Evolutionary conservation across 2,888 invertebrate species (phyloP).

Genomic region (Suillia variegata): DNA sequence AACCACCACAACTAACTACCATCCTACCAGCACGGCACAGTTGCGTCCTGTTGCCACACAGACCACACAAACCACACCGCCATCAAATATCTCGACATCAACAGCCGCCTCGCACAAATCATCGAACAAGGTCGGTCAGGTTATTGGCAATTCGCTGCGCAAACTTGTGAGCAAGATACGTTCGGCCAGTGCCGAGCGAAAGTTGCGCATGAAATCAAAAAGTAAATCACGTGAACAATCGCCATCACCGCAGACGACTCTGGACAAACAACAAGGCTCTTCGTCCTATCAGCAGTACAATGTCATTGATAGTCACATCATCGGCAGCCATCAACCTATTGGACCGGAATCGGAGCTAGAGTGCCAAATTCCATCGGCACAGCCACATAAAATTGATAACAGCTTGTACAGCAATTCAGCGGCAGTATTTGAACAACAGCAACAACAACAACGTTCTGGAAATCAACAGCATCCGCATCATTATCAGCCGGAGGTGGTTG

Average conservation of each 20-base stretch:
- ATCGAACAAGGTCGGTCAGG: constrained; percentile 65
- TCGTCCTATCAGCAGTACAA: constrained; percentile 62
- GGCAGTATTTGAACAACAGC: constrained; percentile 27
- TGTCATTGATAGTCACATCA: constrained; percentile 61
- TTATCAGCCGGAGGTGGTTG: constrained; percentile 6
- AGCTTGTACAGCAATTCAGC: constrained; percentile 33
- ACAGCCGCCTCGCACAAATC: constrained; percentile 36
- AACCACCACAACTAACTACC: no score
- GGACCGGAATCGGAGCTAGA: constrained; percentile 34
- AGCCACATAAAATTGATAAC: constrained; percentile 38
- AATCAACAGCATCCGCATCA: constrained; percentile 20
- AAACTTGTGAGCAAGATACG: constrained; percentile 83
- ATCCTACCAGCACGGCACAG: constrained; percentile 10
- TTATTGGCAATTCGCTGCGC: constrained; percentile 80
- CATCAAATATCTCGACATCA: constrained; percentile 44
- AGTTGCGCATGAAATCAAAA: constrained; percentile 66
- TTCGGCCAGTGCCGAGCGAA: constrained; percentile 73
- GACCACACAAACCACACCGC: constrained; percentile 55
- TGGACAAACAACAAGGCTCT: constrained; percentile 37
- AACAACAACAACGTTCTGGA: no score
- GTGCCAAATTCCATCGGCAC: constrained; percentile 14
- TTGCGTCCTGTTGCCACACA: constrained; percentile 40
- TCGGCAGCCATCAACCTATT: constrained; percentile 36
- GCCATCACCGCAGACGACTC: constrained; percentile 62
- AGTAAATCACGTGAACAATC: constrained; percentile 63